Percentiles rank a stretch among this genome's conserved stretches.
These are phyloP conservation scores for Chloroclystis v-ata DNA, from an alignment of 2,888 invertebrate species.

Conservation along the genomic window DNA sequence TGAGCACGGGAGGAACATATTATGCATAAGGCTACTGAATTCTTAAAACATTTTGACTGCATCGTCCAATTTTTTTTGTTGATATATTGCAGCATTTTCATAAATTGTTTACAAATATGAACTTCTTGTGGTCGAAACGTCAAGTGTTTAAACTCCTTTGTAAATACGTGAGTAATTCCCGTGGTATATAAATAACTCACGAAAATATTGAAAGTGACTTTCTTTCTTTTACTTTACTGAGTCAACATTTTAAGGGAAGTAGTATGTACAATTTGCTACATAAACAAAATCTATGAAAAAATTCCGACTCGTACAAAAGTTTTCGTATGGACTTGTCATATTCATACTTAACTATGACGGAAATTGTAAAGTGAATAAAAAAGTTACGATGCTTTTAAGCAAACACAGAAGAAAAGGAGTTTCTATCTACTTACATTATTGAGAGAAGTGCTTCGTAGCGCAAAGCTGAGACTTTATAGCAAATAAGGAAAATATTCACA, in stretches of 20 bases:
- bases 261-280: too few relatives aligned
- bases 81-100: too few relatives aligned
- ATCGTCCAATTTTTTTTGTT: neutral
- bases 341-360: constrained; percentile 1
- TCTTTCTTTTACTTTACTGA: too few relatives aligned
- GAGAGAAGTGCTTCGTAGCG: constrained; percentile 25
- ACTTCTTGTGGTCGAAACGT: too few relatives aligned
- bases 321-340: constrained; percentile 1
- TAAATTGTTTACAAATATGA: too few relatives aligned
- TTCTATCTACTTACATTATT: constrained; percentile 18
- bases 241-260: too few relatives aligned
- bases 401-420: constrained; percentile 28
- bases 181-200: too few relatives aligned
- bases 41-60: neutral
- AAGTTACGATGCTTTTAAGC: constrained; percentile 30
- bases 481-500: constrained; percentile 15
- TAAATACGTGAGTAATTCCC: too few relatives aligned
- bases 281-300: too few relatives aligned
- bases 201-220: too few relatives aligned
- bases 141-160: too few relatives aligned
- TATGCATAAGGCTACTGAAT: constrained; percentile 1
- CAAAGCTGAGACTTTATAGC: constrained; percentile 24
- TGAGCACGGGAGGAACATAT: constrained; percentile 39
- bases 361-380: constrained; percentile 18
- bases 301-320: too few relatives aligned